These are phyloP conservation scores for Phainopepla nitens DNA, from an alignment of 2,113 vertebrate species.

Conservation along the genomic window DNA sequence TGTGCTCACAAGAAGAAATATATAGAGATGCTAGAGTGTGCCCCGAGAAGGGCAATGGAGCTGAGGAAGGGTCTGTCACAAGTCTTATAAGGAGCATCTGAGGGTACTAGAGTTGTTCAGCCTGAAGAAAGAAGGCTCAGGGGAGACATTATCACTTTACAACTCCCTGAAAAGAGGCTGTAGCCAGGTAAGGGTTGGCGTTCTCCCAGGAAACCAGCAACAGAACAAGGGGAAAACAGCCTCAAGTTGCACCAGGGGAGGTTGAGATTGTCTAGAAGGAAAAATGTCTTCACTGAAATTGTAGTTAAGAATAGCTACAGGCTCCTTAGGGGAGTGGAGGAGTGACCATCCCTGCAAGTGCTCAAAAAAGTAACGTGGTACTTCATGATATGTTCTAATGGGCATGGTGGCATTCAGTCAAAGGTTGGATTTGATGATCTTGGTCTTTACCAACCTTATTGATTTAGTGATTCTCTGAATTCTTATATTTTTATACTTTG, in stretches of 20 bases:
- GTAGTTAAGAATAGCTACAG: background rate
- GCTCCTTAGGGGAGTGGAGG: no score
- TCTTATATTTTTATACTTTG: background rate
- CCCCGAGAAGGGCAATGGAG: background rate
- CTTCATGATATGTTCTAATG: background rate
- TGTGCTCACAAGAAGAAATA: background rate
- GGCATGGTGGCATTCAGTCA: background rate
- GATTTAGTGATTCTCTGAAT: background rate
- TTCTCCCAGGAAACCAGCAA: background rate
- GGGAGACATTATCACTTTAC: background rate
- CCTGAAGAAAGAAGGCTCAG: background rate
- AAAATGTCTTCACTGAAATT: background rate
- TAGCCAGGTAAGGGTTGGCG: background rate
- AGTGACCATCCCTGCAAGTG: background rate
- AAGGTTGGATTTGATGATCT: background rate
- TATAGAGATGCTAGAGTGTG: background rate
- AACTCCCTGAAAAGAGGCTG: background rate
- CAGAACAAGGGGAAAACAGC: background rate
- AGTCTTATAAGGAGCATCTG: background rate
- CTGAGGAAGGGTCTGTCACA: background rate
- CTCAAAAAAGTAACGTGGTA: background rate
- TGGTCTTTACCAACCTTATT: background rate
- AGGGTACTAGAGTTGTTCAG: background rate
- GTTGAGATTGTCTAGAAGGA: background rate
- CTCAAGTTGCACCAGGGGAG: background rate